phyloP scores from a whole-genome alignment of 2,113 vertebrate species.

The Tragulus kanchil region DNA sequence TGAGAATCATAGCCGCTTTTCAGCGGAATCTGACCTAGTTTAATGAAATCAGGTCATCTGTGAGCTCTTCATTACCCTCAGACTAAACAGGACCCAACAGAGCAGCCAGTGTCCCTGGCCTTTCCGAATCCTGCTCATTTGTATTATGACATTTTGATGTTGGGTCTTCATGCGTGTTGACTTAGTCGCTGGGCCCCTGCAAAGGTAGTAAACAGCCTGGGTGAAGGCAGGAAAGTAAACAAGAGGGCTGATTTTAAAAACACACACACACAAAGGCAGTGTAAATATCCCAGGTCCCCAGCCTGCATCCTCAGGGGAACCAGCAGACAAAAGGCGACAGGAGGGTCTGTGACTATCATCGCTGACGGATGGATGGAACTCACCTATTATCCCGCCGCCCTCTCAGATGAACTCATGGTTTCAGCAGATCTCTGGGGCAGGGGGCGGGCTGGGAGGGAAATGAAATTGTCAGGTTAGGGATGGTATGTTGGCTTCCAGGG shows the following conservation, averaged over 20 bases:
- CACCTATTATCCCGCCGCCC: conserved; percentile 86
- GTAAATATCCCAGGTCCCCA: conserved; percentile 86
- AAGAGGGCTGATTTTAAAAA: conserved; percentile 81
- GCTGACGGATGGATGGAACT: conserved; percentile 85
- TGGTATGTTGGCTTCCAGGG: conserved; percentile 47
- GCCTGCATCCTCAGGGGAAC: conserved; percentile 85
- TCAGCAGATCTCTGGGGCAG: conserved; percentile 78
- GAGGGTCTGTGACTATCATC: conserved; percentile 85
- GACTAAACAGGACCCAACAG: conserved; percentile 92
- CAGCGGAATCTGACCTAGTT: conserved; percentile 91
- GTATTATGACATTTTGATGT: conserved; percentile 86
- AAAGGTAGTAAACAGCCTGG: conserved; percentile 87
- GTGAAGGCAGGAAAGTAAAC: conserved; percentile 85
- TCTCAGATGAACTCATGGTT: conserved; percentile 70
- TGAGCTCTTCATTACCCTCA: conserved; percentile 96
- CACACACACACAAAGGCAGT: conserved; percentile 77
- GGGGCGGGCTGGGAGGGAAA: conserved; percentile 62
- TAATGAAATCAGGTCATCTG: conserved; percentile 95
- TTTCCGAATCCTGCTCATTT: conserved; percentile 84
- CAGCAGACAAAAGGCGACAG: conserved; percentile 85
- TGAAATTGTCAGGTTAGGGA: conserved; percentile 39
- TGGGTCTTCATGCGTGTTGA: conserved; percentile 89
- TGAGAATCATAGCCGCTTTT: conserved; percentile 84
- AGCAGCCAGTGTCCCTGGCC: conserved; percentile 87
- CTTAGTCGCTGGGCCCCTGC: conserved; percentile 85